Evolutionary conservation across 2,113 vertebrate genomes (phyloP), one percentile per base, ranked within the genome.

Genomic region (Pongo pygmaeus): DNA sequence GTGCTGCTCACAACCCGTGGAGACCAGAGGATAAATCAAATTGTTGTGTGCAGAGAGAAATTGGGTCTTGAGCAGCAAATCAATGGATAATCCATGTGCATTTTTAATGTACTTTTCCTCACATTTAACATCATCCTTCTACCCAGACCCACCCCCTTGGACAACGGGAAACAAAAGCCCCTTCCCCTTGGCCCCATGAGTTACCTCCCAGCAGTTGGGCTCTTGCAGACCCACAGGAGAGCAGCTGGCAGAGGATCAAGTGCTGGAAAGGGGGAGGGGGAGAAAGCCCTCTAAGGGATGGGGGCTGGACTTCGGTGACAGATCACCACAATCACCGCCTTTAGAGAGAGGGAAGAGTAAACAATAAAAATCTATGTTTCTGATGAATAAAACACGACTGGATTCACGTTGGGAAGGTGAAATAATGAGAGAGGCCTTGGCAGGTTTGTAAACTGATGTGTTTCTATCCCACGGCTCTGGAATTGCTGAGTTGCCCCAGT

Each of bases 361-460:
- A 96, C 79, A 91, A 96, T 92, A 55, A 80, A 74, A 86, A 89
- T 90, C 92, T 89, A 20, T 97, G 78, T 48, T 97, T 97, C 88
- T 3, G 6, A 77, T 96, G 69, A 96, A 83, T 95, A 97, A 97
- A 97, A 93, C 93, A 93, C 23, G 35, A 40, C 22, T 50, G 61
- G 23, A 57, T 87, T 96, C 3, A 0, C 52, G 84, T 55, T 75
- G 32, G 32, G 92, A 85, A 32, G 17, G 32, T n/a, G 78, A 97
- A 23, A n/a, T 74, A 94, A 72, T 43, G 88, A 86, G 27, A 12
- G 32, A 70, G 30, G 61, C 50, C n/a, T 67, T 17, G 72, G 43
- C 35, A 74, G 78, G 16, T 84, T 75, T 86, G 22, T 91, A 46
- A 57, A 72, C 43, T 22, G 78, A 92, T 0, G 13, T 55, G 30